Base-by-base conservation (phyloP, 2,888 invertebrate species). In the Parthenolecanium corni region DNA sequence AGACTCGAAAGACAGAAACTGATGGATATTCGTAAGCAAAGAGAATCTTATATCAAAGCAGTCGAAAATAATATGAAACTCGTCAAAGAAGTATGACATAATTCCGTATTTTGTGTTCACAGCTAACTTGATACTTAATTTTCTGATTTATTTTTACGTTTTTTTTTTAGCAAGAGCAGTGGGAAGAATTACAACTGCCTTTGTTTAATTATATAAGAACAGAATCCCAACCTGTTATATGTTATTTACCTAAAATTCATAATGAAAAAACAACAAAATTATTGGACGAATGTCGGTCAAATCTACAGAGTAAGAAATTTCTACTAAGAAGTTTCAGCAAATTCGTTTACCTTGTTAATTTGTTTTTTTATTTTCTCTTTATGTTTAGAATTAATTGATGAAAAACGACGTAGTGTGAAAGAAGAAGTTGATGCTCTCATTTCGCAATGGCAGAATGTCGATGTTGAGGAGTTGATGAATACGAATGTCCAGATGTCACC, bases 51-150 rank as follows among this genome's bases (percentile, higher is more conserved):
- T 72, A 89, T 97, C 64, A 83, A 86, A 70, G 83, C 86, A 61
- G 77, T 97, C 42, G 94, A 96, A 74, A 82, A 86, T 65, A 95
- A 96, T 76, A 86, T 95, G 82, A 82, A 82, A 42, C 79, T 92
- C 6, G 85, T 92, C 67, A 84, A 85, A 68, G 89, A 92, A 75
- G 93, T 90, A 68, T 70, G 72, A 67, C 20, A 2, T 42, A 23
- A 18, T 47, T 23, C 12, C 53, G 20, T 51, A 11, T 16, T 16
- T 3, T 52, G 12, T 14, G 38, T n/a, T 21, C 21, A 12, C 11
- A 46, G n/a, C 24, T 18, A 9, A n/a, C 49, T 14, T 25, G 40
- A 31, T 21, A 25, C 4, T n/a, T 64, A 6, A 18, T 14, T 5
- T 14, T 14, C 4, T 42, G 14, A 36, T 31, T 25, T 11, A 6